Conservation (phyloP, 2,888 invertebrate species). For the Hirtodrosophila confusa region DNA sequence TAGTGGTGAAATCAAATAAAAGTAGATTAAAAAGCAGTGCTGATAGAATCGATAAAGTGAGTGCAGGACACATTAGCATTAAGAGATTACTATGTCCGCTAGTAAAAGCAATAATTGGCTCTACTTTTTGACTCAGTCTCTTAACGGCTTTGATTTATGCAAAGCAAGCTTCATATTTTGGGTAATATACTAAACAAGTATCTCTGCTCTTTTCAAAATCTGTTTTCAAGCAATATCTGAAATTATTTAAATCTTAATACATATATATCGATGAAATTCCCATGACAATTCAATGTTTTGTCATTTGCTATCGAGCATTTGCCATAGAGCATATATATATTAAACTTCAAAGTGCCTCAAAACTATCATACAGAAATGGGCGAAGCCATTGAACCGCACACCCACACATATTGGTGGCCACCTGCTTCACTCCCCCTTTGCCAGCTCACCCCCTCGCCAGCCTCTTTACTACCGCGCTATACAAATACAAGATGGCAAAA, state of each 20-base stretch:
- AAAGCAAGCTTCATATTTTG: too few species aligned
- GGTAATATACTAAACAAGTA: too few species aligned
- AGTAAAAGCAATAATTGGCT: too few species aligned
- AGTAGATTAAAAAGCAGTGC: too few species aligned
- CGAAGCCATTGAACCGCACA: slow-evolving; percentile 37
- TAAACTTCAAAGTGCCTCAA: slow-evolving; percentile 26
- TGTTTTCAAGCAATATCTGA: not conserved
- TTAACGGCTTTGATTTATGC: too few species aligned
- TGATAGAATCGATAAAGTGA: too few species aligned
- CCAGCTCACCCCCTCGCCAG: not conserved
- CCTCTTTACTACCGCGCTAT: slow-evolving; percentile 6
- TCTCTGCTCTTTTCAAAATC: not conserved
- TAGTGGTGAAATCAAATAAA: too few species aligned
- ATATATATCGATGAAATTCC: not conserved
- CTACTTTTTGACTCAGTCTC: too few species aligned
- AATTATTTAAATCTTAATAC: not conserved
- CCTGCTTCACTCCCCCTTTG: slow-evolving; percentile 5
- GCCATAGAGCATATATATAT: not conserved
- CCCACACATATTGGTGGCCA: slow-evolving; percentile 3
- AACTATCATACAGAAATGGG: slow-evolving; percentile 6
- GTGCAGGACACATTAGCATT: too few species aligned
- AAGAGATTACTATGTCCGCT: too few species aligned
- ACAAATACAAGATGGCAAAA: slow-evolving; percentile 60
- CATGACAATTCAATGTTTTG: too few species aligned
- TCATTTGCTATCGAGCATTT: too few species aligned